Base-by-base conservation (phyloP, 2,113 vertebrate genomes). In the Saccopteryx bilineata region DNA sequence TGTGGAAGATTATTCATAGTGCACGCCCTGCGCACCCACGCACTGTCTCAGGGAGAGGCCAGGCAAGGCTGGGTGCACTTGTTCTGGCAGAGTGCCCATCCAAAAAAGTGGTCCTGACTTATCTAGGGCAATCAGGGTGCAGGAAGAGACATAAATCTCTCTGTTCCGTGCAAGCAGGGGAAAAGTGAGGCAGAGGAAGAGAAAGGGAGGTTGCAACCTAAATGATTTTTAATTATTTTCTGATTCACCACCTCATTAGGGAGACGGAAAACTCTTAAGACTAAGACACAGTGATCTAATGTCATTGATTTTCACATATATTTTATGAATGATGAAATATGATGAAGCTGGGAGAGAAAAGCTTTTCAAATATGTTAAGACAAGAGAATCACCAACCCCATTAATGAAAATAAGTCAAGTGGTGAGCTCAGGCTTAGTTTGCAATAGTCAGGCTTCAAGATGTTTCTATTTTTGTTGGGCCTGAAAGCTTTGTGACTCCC, bases 171-270 rank as follows among this genome's bases (percentile, higher is more conserved):
- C 50, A 96, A 74, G 79, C 56, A 54, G 86, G 17, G 63, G 58
- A 69, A 76, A 33, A 60, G 39, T 33, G 5, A 87, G 85, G 63
- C n/a, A 60, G 90, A 78, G 69, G 91, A 28, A 87, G 19, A 97
- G 94, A 88, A 97, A 61, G 83, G 83, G 92, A 98, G 97, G 94
- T 90, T 98, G 92, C 94, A 94, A 97, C 96, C 95, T 98, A 97
- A 98, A 95, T 13, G 95, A 97, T 97, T 98, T 98, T 98, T 98
- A 98, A 98, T 98, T 98, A 98, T 98, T 98, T 98, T 98, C 97
- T 98, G 96, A 98, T 98, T 98, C 97, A 98, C 96, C 98, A 97
- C 97, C 98, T 98, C 98, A 98, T 98, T 98, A 98, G 93, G 91
- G 95, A 98, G 98, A 98, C 97, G 93, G 96, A 91, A 96, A 97